Conservation (phyloP, 2,888 invertebrate species). For the Orgyia antiqua region DNA sequence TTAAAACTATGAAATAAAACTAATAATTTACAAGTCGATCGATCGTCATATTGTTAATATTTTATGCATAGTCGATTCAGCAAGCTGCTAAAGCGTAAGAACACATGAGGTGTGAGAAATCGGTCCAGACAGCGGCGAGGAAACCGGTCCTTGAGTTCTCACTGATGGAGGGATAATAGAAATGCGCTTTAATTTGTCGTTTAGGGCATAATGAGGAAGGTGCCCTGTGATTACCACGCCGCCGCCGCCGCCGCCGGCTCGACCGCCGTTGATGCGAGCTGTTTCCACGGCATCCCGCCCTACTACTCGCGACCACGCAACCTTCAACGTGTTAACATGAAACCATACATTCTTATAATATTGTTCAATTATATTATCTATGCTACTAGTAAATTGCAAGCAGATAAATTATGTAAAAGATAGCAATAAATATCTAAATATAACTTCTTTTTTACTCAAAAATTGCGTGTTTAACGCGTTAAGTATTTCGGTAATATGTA, state of each 20-base stretch:
- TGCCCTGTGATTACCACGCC: constrained; percentile 78
- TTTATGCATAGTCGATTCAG: constrained; percentile 46
- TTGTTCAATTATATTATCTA: too few species aligned
- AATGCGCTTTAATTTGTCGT: constrained; percentile 78
- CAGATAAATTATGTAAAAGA: too few species aligned
- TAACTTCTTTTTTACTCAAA: too few species aligned
- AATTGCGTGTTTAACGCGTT: too few species aligned
- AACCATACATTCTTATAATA: too few species aligned
- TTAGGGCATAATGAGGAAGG: constrained; percentile 74
- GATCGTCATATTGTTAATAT: too few species aligned
- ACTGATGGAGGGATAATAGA: constrained; percentile 74
- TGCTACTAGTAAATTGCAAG: neutral
- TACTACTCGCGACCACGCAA: constrained; percentile 32
- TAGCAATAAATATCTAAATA: too few species aligned
- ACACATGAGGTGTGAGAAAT: constrained; percentile 35
- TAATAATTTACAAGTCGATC: too few species aligned
- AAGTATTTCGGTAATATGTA: too few species aligned
- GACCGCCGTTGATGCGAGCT: constrained; percentile 76
- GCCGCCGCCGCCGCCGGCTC: constrained; percentile 75
- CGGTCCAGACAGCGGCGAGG: constrained; percentile 34
- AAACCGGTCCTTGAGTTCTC: constrained; percentile 61
- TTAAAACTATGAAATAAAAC: too few species aligned
- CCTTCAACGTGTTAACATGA: constrained; percentile 44
- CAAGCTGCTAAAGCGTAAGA: constrained; percentile 37
- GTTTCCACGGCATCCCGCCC: constrained; percentile 51